Percentiles rank a stretch among this genome's conserved stretches.
These are phyloP conservation scores for Hydrolagus colliei DNA, from an alignment of 2,797 vertebrate genomes.

Conservation along the genomic window DNA sequence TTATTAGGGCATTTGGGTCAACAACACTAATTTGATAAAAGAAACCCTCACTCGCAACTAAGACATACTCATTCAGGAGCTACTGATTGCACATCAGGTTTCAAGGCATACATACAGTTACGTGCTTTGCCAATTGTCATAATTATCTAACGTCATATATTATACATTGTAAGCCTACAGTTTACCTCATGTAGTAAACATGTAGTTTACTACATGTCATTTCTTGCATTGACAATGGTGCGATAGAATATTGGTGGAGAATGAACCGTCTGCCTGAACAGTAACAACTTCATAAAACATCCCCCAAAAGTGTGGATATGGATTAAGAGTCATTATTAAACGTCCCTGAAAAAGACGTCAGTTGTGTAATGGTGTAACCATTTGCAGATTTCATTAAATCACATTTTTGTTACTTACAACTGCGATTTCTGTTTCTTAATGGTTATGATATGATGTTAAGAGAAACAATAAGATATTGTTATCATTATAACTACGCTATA, in stretches of 20 bases:
- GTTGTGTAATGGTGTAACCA: not conserved
- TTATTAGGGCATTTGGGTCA: not conserved
- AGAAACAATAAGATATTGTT: slow-evolving; percentile 15
- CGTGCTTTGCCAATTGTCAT: not conserved
- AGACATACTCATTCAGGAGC: not conserved
- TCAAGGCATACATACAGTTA: not conserved
- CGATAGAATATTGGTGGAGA: not conserved
- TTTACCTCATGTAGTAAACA: no score
- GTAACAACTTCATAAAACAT: slow-evolving; percentile 9
- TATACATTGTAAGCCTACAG: not conserved
- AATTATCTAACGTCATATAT: not conserved
- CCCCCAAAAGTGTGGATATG: not conserved
- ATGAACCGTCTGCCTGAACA: not conserved
- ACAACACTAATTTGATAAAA: not conserved
- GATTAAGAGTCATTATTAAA: slow-evolving; percentile 7
- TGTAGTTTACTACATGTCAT: not conserved
- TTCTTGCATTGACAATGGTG: not conserved
- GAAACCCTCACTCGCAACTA: no score
- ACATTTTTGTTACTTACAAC: not conserved
- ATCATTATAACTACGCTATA: slow-evolving; percentile 4
- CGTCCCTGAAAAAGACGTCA: not conserved
- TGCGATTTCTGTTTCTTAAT: not conserved
- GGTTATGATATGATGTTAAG: not conserved
- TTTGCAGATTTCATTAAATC: slow-evolving; percentile 15
- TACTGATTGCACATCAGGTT: not conserved